Conservation (phyloP, 2,888 invertebrate species). For the Tipula confusa region DNA sequence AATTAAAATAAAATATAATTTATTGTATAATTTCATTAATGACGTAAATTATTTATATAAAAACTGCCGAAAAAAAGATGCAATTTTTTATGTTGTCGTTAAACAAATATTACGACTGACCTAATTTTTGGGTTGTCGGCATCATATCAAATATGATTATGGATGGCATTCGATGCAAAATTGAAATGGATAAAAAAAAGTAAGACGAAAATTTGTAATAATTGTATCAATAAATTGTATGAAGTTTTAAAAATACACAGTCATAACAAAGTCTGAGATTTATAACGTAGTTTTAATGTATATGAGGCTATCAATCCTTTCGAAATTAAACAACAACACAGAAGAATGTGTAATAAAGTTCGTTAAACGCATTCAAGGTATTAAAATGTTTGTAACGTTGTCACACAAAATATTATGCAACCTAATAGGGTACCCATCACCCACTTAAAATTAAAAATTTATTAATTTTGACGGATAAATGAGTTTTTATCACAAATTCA, state of each 20-base stretch:
- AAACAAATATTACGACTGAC: background rate
- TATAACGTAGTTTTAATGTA: background rate
- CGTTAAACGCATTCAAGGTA: background rate
- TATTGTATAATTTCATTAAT: background rate
- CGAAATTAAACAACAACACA: background rate
- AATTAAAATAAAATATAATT: background rate
- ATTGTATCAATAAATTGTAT: background rate
- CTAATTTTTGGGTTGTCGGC: background rate
- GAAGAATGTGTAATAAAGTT: background rate
- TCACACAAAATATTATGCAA: background rate
- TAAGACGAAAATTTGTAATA: background rate
- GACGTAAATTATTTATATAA: background rate
- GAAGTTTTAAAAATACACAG: too few relatives aligned
- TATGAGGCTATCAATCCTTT: background rate
- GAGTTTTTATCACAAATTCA: background rate
- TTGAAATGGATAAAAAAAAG: background rate
- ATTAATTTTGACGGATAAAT: background rate
- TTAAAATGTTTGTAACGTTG: background rate
- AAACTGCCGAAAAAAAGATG: too few relatives aligned
- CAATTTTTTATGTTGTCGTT: background rate
- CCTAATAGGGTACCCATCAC: background rate
- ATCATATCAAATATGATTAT: background rate
- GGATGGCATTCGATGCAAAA: background rate
- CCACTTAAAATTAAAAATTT: background rate
- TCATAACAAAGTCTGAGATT: background rate